phyloP scores from a whole-genome alignment of 2,888 invertebrate genomes.

The Drosophila lacicola region DNA sequence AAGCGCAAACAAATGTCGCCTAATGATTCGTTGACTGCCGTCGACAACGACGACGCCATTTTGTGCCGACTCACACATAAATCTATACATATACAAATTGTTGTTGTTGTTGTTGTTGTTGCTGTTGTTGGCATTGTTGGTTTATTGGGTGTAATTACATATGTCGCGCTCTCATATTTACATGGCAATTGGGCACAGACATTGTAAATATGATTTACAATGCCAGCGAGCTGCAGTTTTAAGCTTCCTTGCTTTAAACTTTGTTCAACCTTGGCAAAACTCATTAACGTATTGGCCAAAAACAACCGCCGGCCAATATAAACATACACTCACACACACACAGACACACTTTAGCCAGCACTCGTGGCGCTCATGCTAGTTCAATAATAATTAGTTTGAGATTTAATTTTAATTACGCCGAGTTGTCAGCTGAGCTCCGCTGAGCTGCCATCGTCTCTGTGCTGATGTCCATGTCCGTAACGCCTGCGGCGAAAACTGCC shows the following conservation, averaged over 20 bases:
- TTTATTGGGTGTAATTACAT: constrained; percentile 72
- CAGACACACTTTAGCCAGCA: background rate
- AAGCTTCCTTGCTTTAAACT: constrained; percentile 26
- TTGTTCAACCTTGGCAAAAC: constrained; percentile 57
- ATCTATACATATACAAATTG: constrained; percentile 42
- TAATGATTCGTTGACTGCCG: constrained; percentile 74
- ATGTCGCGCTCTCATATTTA: constrained; percentile 73
- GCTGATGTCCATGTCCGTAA: constrained; percentile 48
- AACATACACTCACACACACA: constrained; percentile 13
- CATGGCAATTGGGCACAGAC: constrained; percentile 67
- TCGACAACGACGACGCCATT: constrained; percentile 62
- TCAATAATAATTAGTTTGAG: constrained; percentile 80
- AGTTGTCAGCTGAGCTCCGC: constrained; percentile 49
- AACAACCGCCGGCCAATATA: constrained; percentile 62
- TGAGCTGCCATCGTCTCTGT: constrained; percentile 36
- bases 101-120: constrained; percentile 31
- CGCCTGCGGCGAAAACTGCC: constrained; percentile 62
- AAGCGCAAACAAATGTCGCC: constrained; percentile 81
- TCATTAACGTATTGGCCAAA: constrained; percentile 50
- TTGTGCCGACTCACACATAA: constrained; percentile 57
- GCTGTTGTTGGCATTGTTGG: constrained; percentile 45
- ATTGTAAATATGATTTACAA: constrained; percentile 61
- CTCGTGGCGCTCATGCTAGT: constrained; percentile 43
- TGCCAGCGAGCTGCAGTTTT: constrained; percentile 25
- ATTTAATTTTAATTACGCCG: constrained; percentile 82